These are phyloP conservation scores for Ciconia maguari DNA, from an alignment of 2,113 vertebrate species.

Conservation along the genomic window DNA sequence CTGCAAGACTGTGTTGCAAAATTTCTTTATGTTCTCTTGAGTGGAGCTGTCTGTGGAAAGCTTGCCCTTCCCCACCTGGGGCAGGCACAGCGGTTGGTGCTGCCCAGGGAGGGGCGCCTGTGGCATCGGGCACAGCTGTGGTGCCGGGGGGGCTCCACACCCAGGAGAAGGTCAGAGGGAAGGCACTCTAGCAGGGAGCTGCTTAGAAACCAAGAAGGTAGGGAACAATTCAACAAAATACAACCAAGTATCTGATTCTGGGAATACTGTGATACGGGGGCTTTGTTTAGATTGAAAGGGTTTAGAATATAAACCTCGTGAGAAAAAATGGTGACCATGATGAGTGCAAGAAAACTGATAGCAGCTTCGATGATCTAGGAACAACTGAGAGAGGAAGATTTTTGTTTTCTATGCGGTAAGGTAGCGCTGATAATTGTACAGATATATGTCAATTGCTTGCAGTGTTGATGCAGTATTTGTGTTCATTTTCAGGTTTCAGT, in stretches of 20 bases:
- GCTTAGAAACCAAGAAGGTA: neutral
- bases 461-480: neutral
- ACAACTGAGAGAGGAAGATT: neutral
- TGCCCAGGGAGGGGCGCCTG: neutral
- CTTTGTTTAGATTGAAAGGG: neutral
- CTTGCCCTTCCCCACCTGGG: neutral
- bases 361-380: neutral
- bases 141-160: neutral
- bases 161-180: accelerated
- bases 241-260: neutral
- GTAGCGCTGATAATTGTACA: neutral
- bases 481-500: neutral
- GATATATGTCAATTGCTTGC: neutral
- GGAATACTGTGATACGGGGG: accelerated
- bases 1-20: neutral
- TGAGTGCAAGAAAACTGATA: neutral
- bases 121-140: neutral
- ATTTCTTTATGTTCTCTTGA: too few relatives aligned
- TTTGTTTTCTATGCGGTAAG: neutral
- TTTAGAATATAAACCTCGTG: neutral
- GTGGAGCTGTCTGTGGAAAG: neutral
- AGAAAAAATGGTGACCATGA: accelerated
- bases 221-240: neutral
- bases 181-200: accelerated
- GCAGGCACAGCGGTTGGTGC: too few relatives aligned